Conservation (phyloP, 2,797 vertebrate species). For the Triplophysa yarkandensis region DNA sequence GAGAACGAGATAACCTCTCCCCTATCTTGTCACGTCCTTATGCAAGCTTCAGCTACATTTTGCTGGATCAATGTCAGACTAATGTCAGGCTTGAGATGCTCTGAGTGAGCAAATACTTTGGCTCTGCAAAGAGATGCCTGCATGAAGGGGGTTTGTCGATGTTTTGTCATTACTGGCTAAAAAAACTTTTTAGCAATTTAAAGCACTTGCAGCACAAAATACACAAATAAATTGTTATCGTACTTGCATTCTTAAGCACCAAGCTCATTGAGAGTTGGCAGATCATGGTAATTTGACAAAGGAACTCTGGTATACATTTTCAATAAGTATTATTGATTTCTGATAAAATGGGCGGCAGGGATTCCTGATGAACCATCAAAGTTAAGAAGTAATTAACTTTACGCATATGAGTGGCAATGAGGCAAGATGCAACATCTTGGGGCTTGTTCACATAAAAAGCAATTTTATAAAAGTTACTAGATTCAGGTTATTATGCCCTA, state of each 20-base stretch:
- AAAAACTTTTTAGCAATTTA: constrained; percentile 37
- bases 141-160: constrained; percentile 20
- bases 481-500: too few species aligned
- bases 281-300: neutral
- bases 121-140: constrained; percentile 25
- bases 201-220: constrained; percentile 47
- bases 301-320: neutral
- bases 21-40: constrained; percentile 59
- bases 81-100: constrained; percentile 56
- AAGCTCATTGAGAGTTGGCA: too few species aligned
- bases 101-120: constrained; percentile 44
- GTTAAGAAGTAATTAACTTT: neutral
- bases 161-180: constrained; percentile 33
- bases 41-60: constrained; percentile 53
- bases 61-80: constrained; percentile 59
- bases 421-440: neutral
- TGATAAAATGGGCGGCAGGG: neutral
- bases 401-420: neutral
- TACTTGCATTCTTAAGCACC: too few species aligned
- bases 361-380: neutral
- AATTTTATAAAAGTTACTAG: neutral
- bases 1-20: constrained; percentile 33
- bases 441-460: neutral
- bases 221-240: neutral
- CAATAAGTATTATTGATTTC: neutral